Base-by-base conservation (phyloP, 2,113 vertebrate genomes). In the Aldabrachelys gigantea region DNA sequence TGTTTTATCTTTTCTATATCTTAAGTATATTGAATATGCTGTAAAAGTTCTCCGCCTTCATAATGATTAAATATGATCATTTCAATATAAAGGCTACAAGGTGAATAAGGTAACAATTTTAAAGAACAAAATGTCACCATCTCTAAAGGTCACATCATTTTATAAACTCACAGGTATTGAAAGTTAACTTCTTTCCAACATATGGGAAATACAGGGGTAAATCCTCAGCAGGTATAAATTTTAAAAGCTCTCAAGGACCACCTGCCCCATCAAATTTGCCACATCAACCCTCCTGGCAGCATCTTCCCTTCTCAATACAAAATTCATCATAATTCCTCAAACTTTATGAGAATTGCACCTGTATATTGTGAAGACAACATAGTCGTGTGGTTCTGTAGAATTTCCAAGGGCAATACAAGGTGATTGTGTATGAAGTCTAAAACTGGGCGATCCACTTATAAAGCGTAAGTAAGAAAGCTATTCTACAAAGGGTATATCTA, bases 401-500 rank as follows among this genome's bases (percentile, higher is more conserved):
- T 79, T 81, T 79, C 87, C 52, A 80, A 90, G 87, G 24, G 14
- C 62, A 87, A 83, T 6, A 90, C 75, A 62, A 91, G 92, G 78
- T 0, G 87, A 62, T 16, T 89, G 85, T 31, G 88, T 52, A 24
- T 87, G 52, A 79, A 91, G 54, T 65, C 82, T 83, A 80, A 76
- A 96, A 87, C 49, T 44, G 72, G 72, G 90, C 5, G 49, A 85
- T 89, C 44, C n/a, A 85, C 29, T n/a, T 78, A 52, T 81, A 57
- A 54, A 90, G 62, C 5, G 89, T 57, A 54, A 57, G 72, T 82
- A 57, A 88, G 90, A 97, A 95, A 91, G 79, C 50, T 92, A 89
- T 95, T 84, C 92, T 59, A 96, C 50, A 50, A 50, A 50, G 50
- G 50, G 4, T 50, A 50, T 50, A 14, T 50, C 50, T 50, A 50